Percentiles rank a stretch among this genome's conserved stretches.
Conservation (phyloP, 1,140 invertebrate genomes). For the Atta cephalotes region DNA sequence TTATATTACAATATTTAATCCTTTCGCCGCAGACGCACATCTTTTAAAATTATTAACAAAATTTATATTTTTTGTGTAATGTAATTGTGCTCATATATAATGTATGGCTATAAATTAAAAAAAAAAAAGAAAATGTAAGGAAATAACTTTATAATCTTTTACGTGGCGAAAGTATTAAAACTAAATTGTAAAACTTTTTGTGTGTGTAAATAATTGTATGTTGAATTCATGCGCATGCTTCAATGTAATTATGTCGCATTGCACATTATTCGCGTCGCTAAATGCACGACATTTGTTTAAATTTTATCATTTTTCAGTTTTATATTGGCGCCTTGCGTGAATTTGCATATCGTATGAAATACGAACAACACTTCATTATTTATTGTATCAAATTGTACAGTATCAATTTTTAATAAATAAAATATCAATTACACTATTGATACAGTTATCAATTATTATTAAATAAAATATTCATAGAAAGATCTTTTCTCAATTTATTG, state of each 20-base stretch:
- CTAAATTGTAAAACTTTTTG: neutral
- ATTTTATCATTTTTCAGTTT: slow-evolving; percentile 18
- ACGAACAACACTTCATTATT: neutral
- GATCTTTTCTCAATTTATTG: neutral
- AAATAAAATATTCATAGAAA: neutral
- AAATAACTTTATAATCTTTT: neutral
- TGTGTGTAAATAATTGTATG: neutral
- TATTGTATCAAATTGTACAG: neutral
- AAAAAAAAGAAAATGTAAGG: neutral
- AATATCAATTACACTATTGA: neutral
- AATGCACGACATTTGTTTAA: slow-evolving; percentile 22
- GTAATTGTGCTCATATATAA: neutral
- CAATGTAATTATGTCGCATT: neutral
- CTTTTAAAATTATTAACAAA: neutral
- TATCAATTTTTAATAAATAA: slow-evolving; percentile 15
- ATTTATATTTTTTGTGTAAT: neutral
- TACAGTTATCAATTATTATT: too few species aligned
- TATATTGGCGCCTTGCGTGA: neutral
- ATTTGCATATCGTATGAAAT: neutral
- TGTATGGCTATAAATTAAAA: neutral
- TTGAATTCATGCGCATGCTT: slow-evolving; percentile 1
- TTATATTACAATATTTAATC: slow-evolving; percentile 35
- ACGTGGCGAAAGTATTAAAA: slow-evolving; percentile 38
- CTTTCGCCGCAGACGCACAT: slow-evolving; percentile 14
- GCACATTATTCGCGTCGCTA: slow-evolving; percentile 33